Evolutionary conservation across 2,113 vertebrate species (phyloP), one percentile per base, ranked within the genome.

Genomic region (Nothobranchius furzeri): DNA sequence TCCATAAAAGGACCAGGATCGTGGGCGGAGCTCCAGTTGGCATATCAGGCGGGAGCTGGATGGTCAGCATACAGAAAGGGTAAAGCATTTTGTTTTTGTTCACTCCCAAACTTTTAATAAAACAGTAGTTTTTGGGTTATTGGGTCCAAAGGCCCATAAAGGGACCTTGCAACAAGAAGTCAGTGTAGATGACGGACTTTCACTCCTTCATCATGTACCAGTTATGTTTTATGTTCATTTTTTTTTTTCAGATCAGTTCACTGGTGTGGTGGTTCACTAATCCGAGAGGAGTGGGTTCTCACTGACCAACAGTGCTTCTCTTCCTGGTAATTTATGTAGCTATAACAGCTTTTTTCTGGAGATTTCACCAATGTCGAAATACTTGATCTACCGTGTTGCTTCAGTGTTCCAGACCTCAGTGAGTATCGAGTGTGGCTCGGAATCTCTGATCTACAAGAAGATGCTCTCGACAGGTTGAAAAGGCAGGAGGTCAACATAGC

Each of bases 21-120:
- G 95, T 99, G 56, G 97, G 97, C 77, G 98, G 97, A 73, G 94
- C 91, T 86, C 95, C 94, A 64, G 86, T 96, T 45, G 92, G 90
- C 78, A 95, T 95, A 73, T 94, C 94, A 12, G 93, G 96, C 51
- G 96, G 91, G 62, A 94, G 95, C 88, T 99, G 97, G 97, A 96
- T 99, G 96, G 96, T 98, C 92, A 99, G 96, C 92, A 94, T 99
- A 90, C 95, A 94, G 66, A 95, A 94, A 94, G 96, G 96, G 98
- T 98, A 95, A 86, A 12, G 75, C 35, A 10, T 73, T 75, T 5
- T 43, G 30, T 13, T 35, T 30, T 58, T 4, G 68, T 66, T 62
- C 64, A 53, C 17, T 43, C 20, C 20, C 20, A 20, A 20, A 20
- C 20, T 20, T 20, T 20, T 20, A 20, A 20, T 20, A 20, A 20